These are phyloP conservation scores for Entomobrya proxima DNA, from an alignment of 2,888 invertebrate species.

Conservation along the genomic window DNA sequence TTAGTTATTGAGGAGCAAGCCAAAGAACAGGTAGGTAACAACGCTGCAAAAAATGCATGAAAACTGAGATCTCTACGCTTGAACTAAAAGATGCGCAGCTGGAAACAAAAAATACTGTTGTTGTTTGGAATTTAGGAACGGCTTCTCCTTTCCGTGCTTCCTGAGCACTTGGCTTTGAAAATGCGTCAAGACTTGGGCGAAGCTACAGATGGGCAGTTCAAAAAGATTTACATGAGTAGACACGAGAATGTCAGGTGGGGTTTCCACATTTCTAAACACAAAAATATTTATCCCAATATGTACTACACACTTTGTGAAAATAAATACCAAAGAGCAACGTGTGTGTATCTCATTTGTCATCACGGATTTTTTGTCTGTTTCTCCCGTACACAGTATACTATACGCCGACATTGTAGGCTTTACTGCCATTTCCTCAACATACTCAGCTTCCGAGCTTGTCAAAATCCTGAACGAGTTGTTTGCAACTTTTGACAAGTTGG, in stretches of 20 bases:
- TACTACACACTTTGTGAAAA: neutral
- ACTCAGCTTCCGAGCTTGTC: constrained; percentile 79
- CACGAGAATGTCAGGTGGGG: constrained; percentile 95
- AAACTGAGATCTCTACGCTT: neutral
- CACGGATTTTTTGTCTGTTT: constrained; percentile 5
- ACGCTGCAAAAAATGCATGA: neutral
- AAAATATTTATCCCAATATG: too few species aligned
- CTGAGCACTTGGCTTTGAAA: constrained; percentile 96
- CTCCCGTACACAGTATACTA: constrained; percentile 84
- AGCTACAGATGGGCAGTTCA: constrained; percentile 91
- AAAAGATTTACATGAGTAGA: constrained; percentile 97
- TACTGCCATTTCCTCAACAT: constrained; percentile 84
- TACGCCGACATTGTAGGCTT: constrained; percentile 99
- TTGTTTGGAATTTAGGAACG: constrained; percentile 84
- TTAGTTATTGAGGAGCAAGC: constrained; percentile 95
- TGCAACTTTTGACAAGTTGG: constrained; percentile 74
- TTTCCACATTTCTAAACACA: neutral
- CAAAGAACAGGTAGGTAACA: constrained; percentile 86
- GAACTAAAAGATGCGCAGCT: neutral
- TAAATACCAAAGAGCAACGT: neutral
- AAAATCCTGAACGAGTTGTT: constrained; percentile 80
- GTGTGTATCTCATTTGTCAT: neutral
- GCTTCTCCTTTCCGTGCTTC: constrained; percentile 92
- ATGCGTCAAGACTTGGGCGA: constrained; percentile 88
- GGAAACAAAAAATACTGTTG: neutral